Evolutionary conservation across 1,140 invertebrate species (phyloP).

Genomic region (Pristionchus pacificus): DNA sequence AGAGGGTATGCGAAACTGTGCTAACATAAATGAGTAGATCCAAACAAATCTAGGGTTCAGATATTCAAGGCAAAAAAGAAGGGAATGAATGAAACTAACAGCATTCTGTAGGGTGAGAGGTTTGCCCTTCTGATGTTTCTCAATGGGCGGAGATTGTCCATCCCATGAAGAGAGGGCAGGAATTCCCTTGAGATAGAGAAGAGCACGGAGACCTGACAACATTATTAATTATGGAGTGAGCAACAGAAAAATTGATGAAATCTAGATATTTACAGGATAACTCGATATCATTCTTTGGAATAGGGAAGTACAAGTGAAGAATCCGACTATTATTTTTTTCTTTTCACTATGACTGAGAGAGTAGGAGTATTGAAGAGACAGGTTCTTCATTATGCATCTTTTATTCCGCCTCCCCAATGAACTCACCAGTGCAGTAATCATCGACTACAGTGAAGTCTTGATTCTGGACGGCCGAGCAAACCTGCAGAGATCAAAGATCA

Average conservation of each 20-base stretch:
- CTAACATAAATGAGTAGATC: too few species aligned
- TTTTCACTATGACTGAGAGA: too few species aligned
- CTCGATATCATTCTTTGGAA: too few species aligned
- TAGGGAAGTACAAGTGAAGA: too few species aligned
- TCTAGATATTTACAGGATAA: too few species aligned
- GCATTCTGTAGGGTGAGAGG: constrained; percentile 68
- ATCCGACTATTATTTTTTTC: too few species aligned
- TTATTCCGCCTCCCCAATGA: too few species aligned
- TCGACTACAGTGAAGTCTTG: constrained; percentile 67
- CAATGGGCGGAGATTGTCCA: constrained; percentile 84
- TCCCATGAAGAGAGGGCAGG: constrained; percentile 72
- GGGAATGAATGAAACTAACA: too few species aligned
- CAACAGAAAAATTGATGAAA: not conserved
- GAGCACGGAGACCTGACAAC: constrained; percentile 72
- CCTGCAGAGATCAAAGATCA: constrained; percentile 60
- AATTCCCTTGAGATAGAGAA: constrained; percentile 76
- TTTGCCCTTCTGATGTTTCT: constrained; percentile 85
- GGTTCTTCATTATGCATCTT: too few species aligned
- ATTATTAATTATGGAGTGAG: not conserved
- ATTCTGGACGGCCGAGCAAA: constrained; percentile 94
- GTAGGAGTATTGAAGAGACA: not conserved
- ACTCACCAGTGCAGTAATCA: constrained; percentile 72
- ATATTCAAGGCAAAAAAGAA: too few species aligned
- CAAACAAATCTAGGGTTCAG: too few species aligned
- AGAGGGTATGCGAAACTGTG: too few species aligned